phyloP scores from a whole-genome alignment of 2,888 invertebrate genomes.

The Ectropis crepuscularia region DNA sequence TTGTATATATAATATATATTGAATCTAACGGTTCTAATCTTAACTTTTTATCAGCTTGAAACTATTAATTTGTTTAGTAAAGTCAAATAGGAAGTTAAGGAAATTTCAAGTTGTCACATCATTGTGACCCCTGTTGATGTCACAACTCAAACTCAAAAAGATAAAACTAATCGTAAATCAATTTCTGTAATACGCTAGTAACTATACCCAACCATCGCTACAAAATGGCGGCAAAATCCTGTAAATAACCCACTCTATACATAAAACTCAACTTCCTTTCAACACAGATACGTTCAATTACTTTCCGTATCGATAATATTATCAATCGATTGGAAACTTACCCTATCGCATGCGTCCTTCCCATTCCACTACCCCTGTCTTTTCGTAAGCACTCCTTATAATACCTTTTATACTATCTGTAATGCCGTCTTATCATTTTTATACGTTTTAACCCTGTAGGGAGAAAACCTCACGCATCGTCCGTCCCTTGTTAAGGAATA shows the following conservation, averaged over 20 bases:
- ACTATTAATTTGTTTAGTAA: no score
- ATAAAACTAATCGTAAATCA: no score
- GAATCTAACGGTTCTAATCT: no score
- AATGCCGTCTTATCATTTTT: conserved; percentile 77
- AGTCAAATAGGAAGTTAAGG: no score
- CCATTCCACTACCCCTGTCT: conserved; percentile 59
- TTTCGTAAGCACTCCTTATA: conserved; percentile 55
- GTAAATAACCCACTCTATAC: no score
- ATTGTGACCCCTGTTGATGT: no score
- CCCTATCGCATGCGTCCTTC: conserved; percentile 63
- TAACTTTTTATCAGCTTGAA: no score
- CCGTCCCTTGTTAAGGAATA: conserved; percentile 60
- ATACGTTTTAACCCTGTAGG: conserved; percentile 66
- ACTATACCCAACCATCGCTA: no score
- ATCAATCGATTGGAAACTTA: conserved; percentile 50
- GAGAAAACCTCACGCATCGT: conserved; percentile 61
- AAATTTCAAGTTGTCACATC: no score
- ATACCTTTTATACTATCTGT: conserved; percentile 62
- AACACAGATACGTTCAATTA: conserved; percentile 47
- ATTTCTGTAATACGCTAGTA: no score
- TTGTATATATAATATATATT: no score
- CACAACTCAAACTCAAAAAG: no score
- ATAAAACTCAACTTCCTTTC: background rate
- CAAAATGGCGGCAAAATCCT: background rate
- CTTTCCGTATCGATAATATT: conserved; percentile 51